Evolutionary conservation across 2,113 vertebrate genomes (phyloP), one percentile per base, ranked within the genome.

Genomic region (Panthera uncia): DNA sequence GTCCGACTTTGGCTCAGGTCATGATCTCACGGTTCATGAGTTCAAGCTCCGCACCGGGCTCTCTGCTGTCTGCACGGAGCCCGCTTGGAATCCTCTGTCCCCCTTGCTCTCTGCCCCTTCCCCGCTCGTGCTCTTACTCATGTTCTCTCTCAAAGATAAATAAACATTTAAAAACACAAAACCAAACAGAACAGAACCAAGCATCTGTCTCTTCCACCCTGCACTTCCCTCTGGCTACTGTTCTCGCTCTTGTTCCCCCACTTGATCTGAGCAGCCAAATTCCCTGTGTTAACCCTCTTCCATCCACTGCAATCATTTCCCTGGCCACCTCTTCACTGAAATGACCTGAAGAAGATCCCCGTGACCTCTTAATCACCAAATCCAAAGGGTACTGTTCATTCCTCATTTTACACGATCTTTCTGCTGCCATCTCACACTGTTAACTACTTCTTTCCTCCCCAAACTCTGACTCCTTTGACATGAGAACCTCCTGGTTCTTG

Each of bases 111-210:
- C 57, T 61, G 57, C 21, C 21, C 21, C 57, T 61, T 21, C 57
- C 57, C 57, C 21, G 21, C 19, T 61, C 21, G 21, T 61, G 57
- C 57, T 61, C 23, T 61, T 61, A 61, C 57, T 61, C 57, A 61
- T 61, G 57, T 61, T 61, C 8, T 61, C 21, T 61, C 21, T 61
- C 57, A 61, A 61, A 61, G 23, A 61, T 61, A 55, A 55, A 55
- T 45, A 23, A 23, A 61, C 57, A 61, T 61, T 61, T 61, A 8
- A 25, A 61, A 61, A 61, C 7, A 23, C 57, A 61, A 61, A 25
- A 61, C 57, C 21, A 61, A 66, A 84, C 23, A 68, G 95, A 95
- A n/a, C 55, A 94, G 31, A 87, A 79, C 7, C 76, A 91, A 98
- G 92, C 5, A 31, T 9, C 15, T 31, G 74, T 48, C 94, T 55